A percentile compares a stretch with the other conserved stretches of the same genome.
Evolutionary conservation across 2,888 invertebrate genomes (phyloP).

Genomic region (Noctua fimbriata): DNA sequence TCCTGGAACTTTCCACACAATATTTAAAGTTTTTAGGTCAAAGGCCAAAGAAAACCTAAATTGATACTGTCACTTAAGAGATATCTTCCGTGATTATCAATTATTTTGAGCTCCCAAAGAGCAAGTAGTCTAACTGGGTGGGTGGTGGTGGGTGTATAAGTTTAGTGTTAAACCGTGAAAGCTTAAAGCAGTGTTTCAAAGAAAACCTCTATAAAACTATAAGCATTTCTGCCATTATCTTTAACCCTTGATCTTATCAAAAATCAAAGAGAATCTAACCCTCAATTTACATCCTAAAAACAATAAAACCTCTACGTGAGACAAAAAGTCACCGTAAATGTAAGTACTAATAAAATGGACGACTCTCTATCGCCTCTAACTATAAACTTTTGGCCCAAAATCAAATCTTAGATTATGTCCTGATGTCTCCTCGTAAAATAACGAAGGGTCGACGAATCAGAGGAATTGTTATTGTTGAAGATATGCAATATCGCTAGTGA

Average conservation of each 20-base stretch:
- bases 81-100: too few species aligned
- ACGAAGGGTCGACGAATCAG: constrained; percentile 76
- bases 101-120: too few species aligned
- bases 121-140: too few species aligned
- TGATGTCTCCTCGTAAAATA: constrained; percentile 77
- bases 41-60: not conserved
- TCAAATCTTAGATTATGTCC: constrained; percentile 74
- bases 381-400: constrained; percentile 63
- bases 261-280: constrained; percentile 44
- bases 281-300: constrained; percentile 55
- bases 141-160: too few species aligned
- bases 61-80: too few species aligned
- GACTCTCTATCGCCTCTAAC: constrained; percentile 56
- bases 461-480: constrained; percentile 78
- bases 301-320: constrained; percentile 55
- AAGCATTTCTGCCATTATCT: constrained; percentile 12
- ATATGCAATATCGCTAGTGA: constrained; percentile 80
- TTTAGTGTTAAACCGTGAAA: too few species aligned
- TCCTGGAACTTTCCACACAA: too few species aligned
- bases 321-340: constrained; percentile 46
- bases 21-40: not conserved
- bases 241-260: constrained; percentile 31
- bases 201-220: constrained; percentile 32
- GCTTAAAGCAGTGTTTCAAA: too few species aligned
- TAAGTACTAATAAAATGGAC: constrained; percentile 57